Conservation (phyloP, 2,888 invertebrate species). For the Elmis aenea region DNA sequence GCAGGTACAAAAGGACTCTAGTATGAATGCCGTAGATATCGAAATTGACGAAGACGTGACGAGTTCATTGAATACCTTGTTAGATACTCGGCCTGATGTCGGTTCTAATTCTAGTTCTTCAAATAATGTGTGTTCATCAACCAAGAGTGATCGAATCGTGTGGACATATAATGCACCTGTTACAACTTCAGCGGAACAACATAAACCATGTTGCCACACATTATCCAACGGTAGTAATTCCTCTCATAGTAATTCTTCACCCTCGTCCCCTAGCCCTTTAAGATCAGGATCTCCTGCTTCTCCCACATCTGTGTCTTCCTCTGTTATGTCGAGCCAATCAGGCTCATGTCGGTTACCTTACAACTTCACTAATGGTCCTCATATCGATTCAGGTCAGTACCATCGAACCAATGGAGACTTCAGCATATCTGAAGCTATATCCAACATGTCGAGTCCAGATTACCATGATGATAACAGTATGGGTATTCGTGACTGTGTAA, state of each 20-base stretch:
- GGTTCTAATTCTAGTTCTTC: conserved; percentile 28
- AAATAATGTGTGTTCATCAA: conserved; percentile 37
- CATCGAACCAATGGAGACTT: conserved; percentile 57
- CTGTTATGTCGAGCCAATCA: conserved; percentile 76
- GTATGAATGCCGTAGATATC: conserved; percentile 80
- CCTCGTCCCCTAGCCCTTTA: conserved; percentile 75
- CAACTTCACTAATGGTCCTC: conserved; percentile 44
- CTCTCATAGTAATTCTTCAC: conserved; percentile 62
- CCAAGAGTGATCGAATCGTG: conserved; percentile 68
- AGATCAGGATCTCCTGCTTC: conserved; percentile 62
- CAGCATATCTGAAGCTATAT: conserved; percentile 80
- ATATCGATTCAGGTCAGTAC: conserved; percentile 29
- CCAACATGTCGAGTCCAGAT: conserved; percentile 86
- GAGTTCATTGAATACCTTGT: conserved; percentile 84
- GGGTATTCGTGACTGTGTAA: conserved; percentile 75
- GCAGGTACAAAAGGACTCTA: conserved; percentile 73
- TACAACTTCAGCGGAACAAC: conserved; percentile 52
- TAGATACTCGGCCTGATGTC: conserved; percentile 59
- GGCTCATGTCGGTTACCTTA: conserved; percentile 59
- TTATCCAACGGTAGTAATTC: conserved; percentile 56
- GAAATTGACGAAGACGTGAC: conserved; percentile 92
- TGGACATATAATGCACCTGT: conserved; percentile 92
- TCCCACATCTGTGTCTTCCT: conserved; percentile 83
- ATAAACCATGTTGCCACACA: conserved; percentile 54
- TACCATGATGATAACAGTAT: conserved; percentile 83